Base-by-base conservation (phyloP, 2,113 vertebrate genomes). In the Picathartes gymnocephalus region DNA sequence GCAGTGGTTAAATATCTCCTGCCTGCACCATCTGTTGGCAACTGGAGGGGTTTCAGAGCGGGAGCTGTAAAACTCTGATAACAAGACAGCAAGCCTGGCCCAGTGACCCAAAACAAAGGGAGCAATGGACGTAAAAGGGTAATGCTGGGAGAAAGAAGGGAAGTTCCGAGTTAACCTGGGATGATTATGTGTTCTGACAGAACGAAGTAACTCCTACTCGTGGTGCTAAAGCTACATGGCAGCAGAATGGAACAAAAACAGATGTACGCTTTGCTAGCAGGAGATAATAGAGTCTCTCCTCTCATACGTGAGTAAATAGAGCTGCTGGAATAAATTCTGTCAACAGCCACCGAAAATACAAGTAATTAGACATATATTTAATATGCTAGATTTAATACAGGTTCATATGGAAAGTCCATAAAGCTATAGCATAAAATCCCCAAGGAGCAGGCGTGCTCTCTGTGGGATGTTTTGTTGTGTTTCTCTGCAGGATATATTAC, bases 171-270 rank as follows among this genome's bases (percentile, higher is more conserved):
- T 97, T 96, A 96, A 83, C 84, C 91, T 53, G 84, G 86, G 94
- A 97, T 96, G 97, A 86, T 97, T 74, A 98, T 98, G 91, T 95
- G 96, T 97, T 98, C 97, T 98, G 98, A 98, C 98, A 98, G 97
- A 89, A 95, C 89, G 96, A 97, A 98, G 95, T 93, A 97, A 96
- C 97, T 97, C 97, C 95, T 95, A 72, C 96, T 92, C 7, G 0
- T 89, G 31, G 13, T 54, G 80, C 82, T 92, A 74, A 74, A 88
- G 97, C 97, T 97, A 25, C 50, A 4, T 47, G 92, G 96, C 96
- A 96, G 96, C 91, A 94, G 93, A 81, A 97, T 9, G 51, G 91
- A 94, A 93, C 89, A 95, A 68, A 93, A 86, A 83, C 96, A 98
- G 98, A 96, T 96, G 71, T 21, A 94, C 88, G n/a, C 33, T 74